Percentiles rank a stretch among this genome's conserved stretches.
These are phyloP conservation scores for Ametastegia equiseti DNA, from an alignment of 2,888 invertebrate species.

Conservation along the genomic window DNA sequence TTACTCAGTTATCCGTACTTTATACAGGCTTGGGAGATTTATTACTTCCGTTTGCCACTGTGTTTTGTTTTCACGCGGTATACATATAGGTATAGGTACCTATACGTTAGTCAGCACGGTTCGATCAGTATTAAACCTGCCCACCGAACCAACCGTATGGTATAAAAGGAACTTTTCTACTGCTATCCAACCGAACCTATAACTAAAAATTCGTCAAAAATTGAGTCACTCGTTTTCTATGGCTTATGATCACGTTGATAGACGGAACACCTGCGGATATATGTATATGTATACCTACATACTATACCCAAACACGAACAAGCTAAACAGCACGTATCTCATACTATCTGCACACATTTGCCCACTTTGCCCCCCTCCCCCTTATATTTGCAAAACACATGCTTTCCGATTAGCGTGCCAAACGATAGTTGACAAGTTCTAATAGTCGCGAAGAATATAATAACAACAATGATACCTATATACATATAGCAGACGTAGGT, in stretches of 20 bases:
- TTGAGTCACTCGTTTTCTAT: too few species aligned
- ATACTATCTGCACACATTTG: background rate
- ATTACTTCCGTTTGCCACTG: conserved; percentile 44
- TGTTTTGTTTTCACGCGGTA: conserved; percentile 42
- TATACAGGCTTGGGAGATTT: conserved; percentile 36
- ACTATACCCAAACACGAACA: too few species aligned
- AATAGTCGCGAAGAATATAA: background rate
- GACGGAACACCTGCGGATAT: too few species aligned
- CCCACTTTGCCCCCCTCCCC: background rate
- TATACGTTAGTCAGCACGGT: conserved; percentile 36
- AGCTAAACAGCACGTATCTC: too few species aligned
- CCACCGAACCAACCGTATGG: background rate
- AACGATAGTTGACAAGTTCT: background rate
- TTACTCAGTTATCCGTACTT: conserved; percentile 44
- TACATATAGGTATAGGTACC: background rate
- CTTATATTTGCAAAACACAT: background rate
- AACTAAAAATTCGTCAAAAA: conserved; percentile 18
- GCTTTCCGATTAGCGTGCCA: background rate
- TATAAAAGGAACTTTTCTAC: background rate
- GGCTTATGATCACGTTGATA: too few species aligned
- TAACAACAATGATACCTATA: background rate
- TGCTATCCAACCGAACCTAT: background rate
- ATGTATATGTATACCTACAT: too few species aligned
- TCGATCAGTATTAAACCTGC: background rate
- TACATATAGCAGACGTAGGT: background rate